Percentiles rank a stretch among this genome's conserved stretches.
These are phyloP conservation scores for Cuniculus paca DNA, from an alignment of 2,797 vertebrate genomes.

Conservation along the genomic window DNA sequence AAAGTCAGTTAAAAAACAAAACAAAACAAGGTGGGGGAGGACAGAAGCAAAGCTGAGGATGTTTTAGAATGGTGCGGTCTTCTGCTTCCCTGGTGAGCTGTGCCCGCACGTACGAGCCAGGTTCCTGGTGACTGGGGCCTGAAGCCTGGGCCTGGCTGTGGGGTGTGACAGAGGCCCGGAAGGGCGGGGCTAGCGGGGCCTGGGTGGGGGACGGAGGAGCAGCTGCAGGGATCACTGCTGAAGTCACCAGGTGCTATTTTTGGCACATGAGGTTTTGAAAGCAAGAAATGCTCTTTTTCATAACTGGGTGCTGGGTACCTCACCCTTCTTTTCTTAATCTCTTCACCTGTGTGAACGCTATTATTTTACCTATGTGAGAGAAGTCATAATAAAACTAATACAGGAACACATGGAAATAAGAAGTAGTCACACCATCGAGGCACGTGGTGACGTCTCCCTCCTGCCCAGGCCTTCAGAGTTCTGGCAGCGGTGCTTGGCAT, in stretches of 20 bases:
- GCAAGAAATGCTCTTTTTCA: background rate
- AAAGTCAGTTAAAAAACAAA: background rate
- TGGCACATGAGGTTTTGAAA: background rate
- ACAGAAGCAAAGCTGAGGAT: background rate
- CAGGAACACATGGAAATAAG: background rate
- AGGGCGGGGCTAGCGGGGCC: background rate
- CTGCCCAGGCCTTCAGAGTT: background rate
- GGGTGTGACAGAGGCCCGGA: background rate
- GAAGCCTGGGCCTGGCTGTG: background rate
- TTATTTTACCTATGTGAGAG: background rate
- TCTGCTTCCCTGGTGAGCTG: background rate
- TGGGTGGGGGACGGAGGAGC: no score
- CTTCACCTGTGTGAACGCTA: background rate
- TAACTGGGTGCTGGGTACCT: background rate
- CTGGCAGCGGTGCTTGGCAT: background rate
- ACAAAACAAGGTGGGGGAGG: accelerated
- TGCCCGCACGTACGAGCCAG: background rate
- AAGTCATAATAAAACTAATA: background rate
- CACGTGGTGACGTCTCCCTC: no score
- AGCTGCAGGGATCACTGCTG: background rate
- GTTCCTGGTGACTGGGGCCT: background rate
- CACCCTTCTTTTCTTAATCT: background rate
- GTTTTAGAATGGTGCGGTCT: background rate
- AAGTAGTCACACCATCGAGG: background rate
- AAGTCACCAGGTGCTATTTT: background rate